Evolutionary conservation across 2,888 invertebrate species (phyloP), one percentile per base, ranked within the genome.

Genomic region (Ceriagrion tenellum): DNA sequence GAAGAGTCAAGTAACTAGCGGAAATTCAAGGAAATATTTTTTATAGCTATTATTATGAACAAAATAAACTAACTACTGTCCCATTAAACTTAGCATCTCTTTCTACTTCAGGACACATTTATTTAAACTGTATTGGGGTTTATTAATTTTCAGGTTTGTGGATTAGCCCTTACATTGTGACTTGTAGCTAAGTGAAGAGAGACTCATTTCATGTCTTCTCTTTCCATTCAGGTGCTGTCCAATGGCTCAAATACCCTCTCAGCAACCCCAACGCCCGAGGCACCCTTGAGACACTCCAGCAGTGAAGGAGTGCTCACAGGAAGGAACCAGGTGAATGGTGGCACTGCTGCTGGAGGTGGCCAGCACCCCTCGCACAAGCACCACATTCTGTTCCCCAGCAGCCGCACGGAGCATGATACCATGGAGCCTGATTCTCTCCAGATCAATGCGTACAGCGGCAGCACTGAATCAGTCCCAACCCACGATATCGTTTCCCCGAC

Each of bases 371-470:
- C 47, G 23, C 93, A 93, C 74, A 93, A 69, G 16, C 93, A 93
- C 26, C 93, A 93, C 93, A 93, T 74, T 0, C 93, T 69, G 13
- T 93, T 93, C 69, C 93, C 93, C 12, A 93, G 93, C 69, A 93
- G 69, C 47, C 69, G 20, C 47, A 93, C 93, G 2, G 93, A 93
- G n/a, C 93, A 93, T n/a, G 18, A 81, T 12, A 26, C 93, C 26
- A 93, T 93, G 74, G 93, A 93, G 69, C 93, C 93, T n/a, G 93
- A 93, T 69, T 93, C 93, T n/a, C 74, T 93, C 47, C 93, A 93
- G 35, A 40, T 93, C 13, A 69, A 69, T 18, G 81, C 35, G 12
- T 81, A 35, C 35, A 74, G 55, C 6, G 47, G 35, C n/a, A 26
- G 69, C 26, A 47, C 69, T 12, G 93, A 69, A 13, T 20, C 26